Percentiles rank a stretch among this genome's conserved stretches.
phyloP scores from a whole-genome alignment of 2,888 invertebrate genomes.

The Parnassius apollo region DNA sequence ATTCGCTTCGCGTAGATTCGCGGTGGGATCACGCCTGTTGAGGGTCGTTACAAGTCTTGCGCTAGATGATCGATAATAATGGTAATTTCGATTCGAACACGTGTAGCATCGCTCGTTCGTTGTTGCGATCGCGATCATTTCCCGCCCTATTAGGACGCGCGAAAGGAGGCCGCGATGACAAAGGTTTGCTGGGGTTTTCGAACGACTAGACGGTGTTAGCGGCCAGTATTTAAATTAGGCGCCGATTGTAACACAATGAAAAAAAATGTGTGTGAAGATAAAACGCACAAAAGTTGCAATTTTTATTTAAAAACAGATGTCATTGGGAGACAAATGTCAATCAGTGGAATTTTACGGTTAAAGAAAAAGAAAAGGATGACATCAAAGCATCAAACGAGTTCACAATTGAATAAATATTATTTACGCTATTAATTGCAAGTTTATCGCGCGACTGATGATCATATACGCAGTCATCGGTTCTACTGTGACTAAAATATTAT shows the following conservation, averaged over 20 bases:
- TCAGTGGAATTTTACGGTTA: too few species aligned
- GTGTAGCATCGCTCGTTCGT: constrained; percentile 70
- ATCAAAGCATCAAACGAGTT: too few species aligned
- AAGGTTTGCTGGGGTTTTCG: constrained; percentile 45
- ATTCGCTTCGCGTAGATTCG: constrained; percentile 48
- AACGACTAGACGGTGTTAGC: constrained; percentile 17
- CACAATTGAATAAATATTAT: too few species aligned
- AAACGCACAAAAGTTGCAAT: too few species aligned
- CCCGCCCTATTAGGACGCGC: constrained; percentile 71
- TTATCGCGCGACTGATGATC: too few species aligned
- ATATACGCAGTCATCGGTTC: too few species aligned
- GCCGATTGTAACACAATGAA: neutral
- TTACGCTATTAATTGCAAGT: too few species aligned
- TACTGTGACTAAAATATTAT: too few species aligned
- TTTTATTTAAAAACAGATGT: too few species aligned
- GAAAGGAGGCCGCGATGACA: constrained; percentile 59
- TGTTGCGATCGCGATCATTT: constrained; percentile 64
- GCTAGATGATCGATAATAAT: constrained; percentile 80
- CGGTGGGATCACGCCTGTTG: constrained; percentile 62
- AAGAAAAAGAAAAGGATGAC: too few species aligned
- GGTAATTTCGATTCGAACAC: constrained; percentile 76
- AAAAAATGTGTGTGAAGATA: too few species aligned
- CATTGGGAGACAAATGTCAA: too few species aligned
- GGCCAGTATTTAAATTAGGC: constrained; percentile 18
- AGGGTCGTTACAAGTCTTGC: constrained; percentile 73